A percentile compares a stretch with the other conserved stretches of the same genome.
phyloP scores from a whole-genome alignment of 2,888 invertebrate species.

The Merodon equestris region DNA sequence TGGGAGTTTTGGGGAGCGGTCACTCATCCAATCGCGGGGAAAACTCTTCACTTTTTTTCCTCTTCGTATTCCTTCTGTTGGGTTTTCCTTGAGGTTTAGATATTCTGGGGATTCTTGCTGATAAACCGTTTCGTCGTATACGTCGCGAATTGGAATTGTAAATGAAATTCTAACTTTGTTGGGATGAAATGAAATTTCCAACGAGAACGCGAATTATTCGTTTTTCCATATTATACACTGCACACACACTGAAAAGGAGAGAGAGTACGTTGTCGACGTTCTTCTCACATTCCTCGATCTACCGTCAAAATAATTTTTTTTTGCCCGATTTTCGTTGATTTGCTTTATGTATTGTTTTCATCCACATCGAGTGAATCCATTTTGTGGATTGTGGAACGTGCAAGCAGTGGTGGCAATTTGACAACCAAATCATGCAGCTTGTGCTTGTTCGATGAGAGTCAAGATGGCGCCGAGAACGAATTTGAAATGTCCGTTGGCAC shows the following conservation, averaged over 20 bases:
- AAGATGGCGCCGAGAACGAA: background rate
- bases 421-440: no score
- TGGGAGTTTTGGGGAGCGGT: constrained; percentile 61
- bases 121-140: constrained; percentile 14
- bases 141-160: constrained; percentile 26
- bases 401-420: constrained; percentile 13
- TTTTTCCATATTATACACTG: constrained; percentile 52
- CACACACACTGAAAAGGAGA: constrained; percentile 54
- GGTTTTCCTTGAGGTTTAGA: no score
- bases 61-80: constrained; percentile 24
- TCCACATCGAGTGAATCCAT: constrained; percentile 54
- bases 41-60: constrained; percentile 22
- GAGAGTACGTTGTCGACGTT: constrained; percentile 61
- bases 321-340: constrained; percentile 59
- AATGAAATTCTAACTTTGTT: constrained; percentile 8
- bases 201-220: constrained; percentile 54
- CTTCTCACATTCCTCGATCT: constrained; percentile 67
- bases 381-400: constrained; percentile 42
- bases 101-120: no score
- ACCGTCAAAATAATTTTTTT: constrained; percentile 62
- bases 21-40: constrained; percentile 49
- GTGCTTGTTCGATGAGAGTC: background rate
- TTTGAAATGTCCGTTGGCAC: no score
- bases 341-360: constrained; percentile 55
- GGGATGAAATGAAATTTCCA: constrained; percentile 24